Percentiles rank a stretch among this genome's conserved stretches.
Evolutionary conservation across 2,797 vertebrate genomes (phyloP).

Genomic region (Lacerta agilis): DNA sequence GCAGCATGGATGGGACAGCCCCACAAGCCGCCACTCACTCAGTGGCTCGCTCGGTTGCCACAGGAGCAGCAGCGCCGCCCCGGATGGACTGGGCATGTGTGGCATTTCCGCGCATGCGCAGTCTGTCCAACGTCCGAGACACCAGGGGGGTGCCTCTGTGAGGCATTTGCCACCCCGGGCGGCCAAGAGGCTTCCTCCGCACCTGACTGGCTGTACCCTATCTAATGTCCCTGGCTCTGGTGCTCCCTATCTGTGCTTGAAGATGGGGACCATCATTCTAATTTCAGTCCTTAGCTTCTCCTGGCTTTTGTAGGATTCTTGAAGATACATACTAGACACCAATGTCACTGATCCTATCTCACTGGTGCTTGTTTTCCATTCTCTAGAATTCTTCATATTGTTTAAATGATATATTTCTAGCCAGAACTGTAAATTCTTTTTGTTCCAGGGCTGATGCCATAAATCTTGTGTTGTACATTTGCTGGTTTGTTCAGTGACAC

Average conservation of each 20-base stretch:
- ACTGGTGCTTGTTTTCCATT: constrained; percentile 5
- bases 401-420: constrained; percentile 60
- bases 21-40: too few species aligned
- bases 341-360: constrained; percentile 29
- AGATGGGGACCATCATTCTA: background rate
- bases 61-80: too few species aligned
- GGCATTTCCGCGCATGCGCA: too few species aligned
- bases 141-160: too few species aligned
- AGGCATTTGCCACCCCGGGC: too few species aligned
- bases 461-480: constrained; percentile 50
- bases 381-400: constrained; percentile 48
- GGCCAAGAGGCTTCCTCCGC: too few species aligned
- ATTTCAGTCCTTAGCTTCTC: background rate
- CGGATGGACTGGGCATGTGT: too few species aligned
- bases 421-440: constrained; percentile 42
- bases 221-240: background rate
- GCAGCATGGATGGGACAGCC: too few species aligned
- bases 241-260: background rate
- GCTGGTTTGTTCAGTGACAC: constrained; percentile 53
- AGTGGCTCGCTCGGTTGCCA: too few species aligned
- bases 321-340: background rate
- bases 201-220: background rate
- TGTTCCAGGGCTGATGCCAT: constrained; percentile 48
- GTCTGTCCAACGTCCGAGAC: too few species aligned
- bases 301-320: constrained; percentile 9